Evolutionary conservation across 1,140 invertebrate genomes (phyloP).

Genomic region (Drosophila eugracilis): DNA sequence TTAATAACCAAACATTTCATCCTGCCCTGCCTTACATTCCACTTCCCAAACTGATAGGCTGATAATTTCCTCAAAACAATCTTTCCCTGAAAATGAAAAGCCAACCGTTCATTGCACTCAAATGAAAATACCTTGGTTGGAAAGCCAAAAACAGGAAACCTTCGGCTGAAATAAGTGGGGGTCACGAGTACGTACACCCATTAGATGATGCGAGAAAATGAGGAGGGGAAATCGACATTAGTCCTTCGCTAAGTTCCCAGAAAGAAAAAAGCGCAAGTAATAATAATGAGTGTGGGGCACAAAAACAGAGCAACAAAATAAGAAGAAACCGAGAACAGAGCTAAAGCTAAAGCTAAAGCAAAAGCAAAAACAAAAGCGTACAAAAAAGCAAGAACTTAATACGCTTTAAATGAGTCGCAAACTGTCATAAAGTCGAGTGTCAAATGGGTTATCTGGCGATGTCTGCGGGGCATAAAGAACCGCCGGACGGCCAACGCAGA

Average conservation of each 20-base stretch:
- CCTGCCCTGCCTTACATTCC: no score
- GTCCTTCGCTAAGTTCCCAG: conserved; percentile 30
- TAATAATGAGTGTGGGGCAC: conserved; percentile 27
- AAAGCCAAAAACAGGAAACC: neutral
- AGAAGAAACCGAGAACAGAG: neutral
- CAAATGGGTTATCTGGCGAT: conserved; percentile 51
- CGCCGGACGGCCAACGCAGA: conserved; percentile 34
- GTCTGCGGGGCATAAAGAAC: conserved; percentile 31
- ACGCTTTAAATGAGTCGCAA: conserved; percentile 54
- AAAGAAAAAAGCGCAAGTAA: conserved; percentile 31
- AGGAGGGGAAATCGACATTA: conserved; percentile 18
- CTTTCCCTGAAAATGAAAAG: neutral
- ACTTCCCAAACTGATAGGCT: neutral
- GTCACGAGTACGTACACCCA: conserved; percentile 12
- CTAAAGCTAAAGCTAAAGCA: conserved; percentile 26
- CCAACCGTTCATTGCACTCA: neutral
- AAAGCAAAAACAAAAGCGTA: conserved; percentile 26
- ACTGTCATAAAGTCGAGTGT: conserved; percentile 47
- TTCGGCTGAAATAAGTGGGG: neutral
- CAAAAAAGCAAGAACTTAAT: conserved; percentile 48
- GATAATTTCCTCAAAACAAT: no score
- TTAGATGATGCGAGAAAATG: conserved; percentile 4
- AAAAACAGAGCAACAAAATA: neutral
- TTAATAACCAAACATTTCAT: no score
- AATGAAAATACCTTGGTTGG: neutral